Evolutionary conservation across 2,797 vertebrate species (phyloP), one percentile per base, ranked within the genome.

Genomic region (Microctenopoma steveboyesi): DNA sequence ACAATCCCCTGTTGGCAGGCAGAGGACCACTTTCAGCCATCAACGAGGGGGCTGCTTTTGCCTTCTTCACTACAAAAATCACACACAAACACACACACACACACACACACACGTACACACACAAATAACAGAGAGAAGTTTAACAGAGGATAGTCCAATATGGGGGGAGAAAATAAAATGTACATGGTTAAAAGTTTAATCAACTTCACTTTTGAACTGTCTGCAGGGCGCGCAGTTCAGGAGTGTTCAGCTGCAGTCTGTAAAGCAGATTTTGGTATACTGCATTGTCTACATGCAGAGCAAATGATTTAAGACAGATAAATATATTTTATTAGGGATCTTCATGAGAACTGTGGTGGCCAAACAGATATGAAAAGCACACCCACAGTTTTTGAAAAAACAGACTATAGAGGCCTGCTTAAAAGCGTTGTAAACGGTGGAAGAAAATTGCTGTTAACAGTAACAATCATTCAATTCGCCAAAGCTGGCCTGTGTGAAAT

Each of bases 31-130:
- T 96, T 96, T 98, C 96, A 97, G 96, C 95, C 97, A 96, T 98
- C 97, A 95, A 96, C 95, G 96, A 98, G 94, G 92, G 92, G 95
- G 95, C 95, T 97, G 97, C 97, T 95, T 96, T 96, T 98, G 96
- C 97, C 97, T 98, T 98, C 97, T 98, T 97, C 96, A 97, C 97
- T 99, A 99, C 94, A 97, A 99, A 98, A 98, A 96, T 96, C 96
- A 96, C 94, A 97, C 54, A 97, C 95, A 97, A 93, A 88, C 85
- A 97, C 95, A 72, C 78, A 69, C 66, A 79, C 69, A 81, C 69
- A 85, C 67, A 84, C 60, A 22, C 22, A 22, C 22, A 22, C 22
- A 22, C 22, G 22, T 22, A 79, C 95, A 94, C 91, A 98, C 96
- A 98, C 97, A 99, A 96, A 98, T 97, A 96, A 98, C 96, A 99